Evolutionary conservation across 2,113 vertebrate species (phyloP).

Genomic region (Chloropsis cyanopogon): DNA sequence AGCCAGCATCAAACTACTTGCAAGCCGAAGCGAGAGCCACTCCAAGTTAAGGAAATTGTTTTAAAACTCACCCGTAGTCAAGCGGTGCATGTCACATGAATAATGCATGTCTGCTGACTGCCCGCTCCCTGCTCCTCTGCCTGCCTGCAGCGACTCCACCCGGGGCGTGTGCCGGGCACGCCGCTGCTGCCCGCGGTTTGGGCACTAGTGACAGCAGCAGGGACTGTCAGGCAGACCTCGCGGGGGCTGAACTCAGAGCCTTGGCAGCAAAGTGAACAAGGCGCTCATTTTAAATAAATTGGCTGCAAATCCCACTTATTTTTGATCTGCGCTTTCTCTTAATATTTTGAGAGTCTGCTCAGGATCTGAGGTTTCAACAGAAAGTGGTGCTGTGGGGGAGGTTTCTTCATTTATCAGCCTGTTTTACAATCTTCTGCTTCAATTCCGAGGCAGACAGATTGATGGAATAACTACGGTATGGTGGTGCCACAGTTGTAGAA

Average conservation of each 20-base stretch:
- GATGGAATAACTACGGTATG: constrained; percentile 5
- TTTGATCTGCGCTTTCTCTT: background rate
- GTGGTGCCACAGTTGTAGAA: constrained; percentile 16
- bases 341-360: background rate
- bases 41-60: background rate
- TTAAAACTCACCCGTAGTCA: background rate
- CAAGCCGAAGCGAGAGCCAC: background rate
- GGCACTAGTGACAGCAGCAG: fast-evolving
- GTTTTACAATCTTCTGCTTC: constrained; percentile 23
- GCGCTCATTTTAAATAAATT: background rate
- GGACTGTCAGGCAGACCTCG: background rate
- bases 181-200: fast-evolving
- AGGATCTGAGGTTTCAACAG: background rate
- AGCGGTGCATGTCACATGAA: background rate
- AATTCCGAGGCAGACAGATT: constrained; percentile 30
- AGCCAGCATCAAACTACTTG: fast-evolving
- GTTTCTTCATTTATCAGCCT: constrained; percentile 24
- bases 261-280: background rate
- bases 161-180: background rate
- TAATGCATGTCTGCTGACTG: fast-evolving
- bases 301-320: background rate
- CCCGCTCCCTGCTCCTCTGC: background rate
- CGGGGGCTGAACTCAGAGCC: background rate
- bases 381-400: background rate
- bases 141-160: background rate